A percentile compares a stretch with the other conserved stretches of the same genome.
These are phyloP conservation scores for Lemur catta DNA, from an alignment of 2,797 vertebrate species.

Conservation along the genomic window DNA sequence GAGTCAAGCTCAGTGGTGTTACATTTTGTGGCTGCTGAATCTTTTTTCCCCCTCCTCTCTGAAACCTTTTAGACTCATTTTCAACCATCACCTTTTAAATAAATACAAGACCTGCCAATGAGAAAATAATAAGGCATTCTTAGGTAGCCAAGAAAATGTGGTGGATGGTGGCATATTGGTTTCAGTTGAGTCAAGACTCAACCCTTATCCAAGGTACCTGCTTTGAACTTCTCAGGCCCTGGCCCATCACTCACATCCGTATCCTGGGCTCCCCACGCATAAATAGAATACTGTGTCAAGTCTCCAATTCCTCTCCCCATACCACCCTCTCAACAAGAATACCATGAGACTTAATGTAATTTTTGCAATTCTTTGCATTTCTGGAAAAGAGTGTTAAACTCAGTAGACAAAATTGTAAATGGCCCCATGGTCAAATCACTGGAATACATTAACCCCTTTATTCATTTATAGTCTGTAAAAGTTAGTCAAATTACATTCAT, in stretches of 20 bases:
- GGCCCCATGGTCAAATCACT: neutral
- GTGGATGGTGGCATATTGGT: constrained; percentile 1
- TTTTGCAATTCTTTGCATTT: constrained; percentile 44
- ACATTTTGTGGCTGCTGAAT: constrained; percentile 54
- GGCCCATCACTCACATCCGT: neutral
- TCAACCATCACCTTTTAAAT: constrained; percentile 60
- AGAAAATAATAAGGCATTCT: constrained; percentile 59
- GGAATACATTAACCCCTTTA: neutral
- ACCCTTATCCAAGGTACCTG: constrained; percentile 35
- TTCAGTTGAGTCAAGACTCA: constrained; percentile 49
- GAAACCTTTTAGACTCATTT: constrained; percentile 59
- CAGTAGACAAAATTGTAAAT: constrained; percentile 37
- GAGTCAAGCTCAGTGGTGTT: constrained; percentile 38
- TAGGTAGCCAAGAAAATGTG: constrained; percentile 51
- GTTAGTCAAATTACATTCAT: neutral
- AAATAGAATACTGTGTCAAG: neutral
- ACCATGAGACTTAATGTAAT: neutral
- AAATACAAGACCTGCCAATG: constrained; percentile 63
- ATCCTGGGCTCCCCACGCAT: neutral
- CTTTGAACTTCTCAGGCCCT: neutral
- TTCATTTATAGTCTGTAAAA: constrained; percentile 26
- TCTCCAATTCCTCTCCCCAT: neutral
- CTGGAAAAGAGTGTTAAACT: constrained; percentile 23
- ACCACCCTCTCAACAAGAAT: neutral
- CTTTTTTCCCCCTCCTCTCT: neutral